These are phyloP conservation scores for Echiichthys vipera DNA, from an alignment of 2,797 vertebrate species.

Conservation along the genomic window DNA sequence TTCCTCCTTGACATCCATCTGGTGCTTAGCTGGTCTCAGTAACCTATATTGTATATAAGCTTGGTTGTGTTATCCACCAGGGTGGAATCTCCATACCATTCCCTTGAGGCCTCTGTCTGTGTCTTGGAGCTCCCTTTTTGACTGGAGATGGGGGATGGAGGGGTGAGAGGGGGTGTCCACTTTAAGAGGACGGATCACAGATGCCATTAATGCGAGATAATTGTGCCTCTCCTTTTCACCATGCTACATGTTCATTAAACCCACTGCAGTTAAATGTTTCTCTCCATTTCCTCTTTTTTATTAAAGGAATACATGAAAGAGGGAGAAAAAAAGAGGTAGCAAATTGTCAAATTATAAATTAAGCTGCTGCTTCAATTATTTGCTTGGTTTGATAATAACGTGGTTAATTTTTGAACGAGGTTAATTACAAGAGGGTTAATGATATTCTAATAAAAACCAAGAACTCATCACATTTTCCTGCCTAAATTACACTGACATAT, in stretches of 20 bases:
- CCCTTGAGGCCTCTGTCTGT: conserved; percentile 69
- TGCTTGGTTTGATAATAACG: conserved; percentile 87
- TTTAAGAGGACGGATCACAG: conserved; percentile 71
- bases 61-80: conserved; percentile 59
- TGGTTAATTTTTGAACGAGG: conserved; percentile 88
- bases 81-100: conserved; percentile 64
- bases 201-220: conserved; percentile 71
- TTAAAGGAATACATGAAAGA: conserved; percentile 76
- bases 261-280: conserved; percentile 76
- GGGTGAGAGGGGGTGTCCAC: conserved; percentile 27
- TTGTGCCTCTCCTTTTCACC: conserved; percentile 64
- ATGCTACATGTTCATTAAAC: conserved; percentile 78
- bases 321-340: conserved; percentile 66
- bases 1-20: conserved; percentile 63
- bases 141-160: not conserved
- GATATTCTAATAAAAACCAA: conserved; percentile 82
- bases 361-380: conserved; percentile 87
- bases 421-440: conserved; percentile 88
- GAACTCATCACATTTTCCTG: conserved; percentile 77
- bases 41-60: conserved; percentile 62
- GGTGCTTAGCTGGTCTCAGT: conserved; percentile 45
- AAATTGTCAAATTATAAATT: conserved; percentile 87
- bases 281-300: conserved; percentile 71
- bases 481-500: conserved; percentile 78
- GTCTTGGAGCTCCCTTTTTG: conserved; percentile 41